These are phyloP conservation scores for Xestia sexstrigata DNA, from an alignment of 2,888 invertebrate genomes.

Conservation along the genomic window DNA sequence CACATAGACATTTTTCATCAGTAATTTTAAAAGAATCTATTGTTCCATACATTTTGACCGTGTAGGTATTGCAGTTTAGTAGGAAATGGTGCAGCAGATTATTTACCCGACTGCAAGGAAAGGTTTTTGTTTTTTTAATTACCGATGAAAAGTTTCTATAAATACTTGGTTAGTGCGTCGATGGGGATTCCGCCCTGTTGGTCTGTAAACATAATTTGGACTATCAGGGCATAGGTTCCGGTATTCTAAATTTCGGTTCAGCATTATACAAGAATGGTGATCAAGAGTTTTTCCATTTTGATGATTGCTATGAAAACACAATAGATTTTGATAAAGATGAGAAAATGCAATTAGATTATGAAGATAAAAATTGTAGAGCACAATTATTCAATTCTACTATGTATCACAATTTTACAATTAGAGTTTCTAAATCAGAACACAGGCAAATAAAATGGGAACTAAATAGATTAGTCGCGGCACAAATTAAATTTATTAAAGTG, in stretches of 20 bases:
- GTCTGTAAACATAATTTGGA: no score
- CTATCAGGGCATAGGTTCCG: no score
- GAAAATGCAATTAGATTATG: not conserved
- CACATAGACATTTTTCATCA: no score
- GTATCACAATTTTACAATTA: not conserved
- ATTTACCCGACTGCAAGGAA: no score
- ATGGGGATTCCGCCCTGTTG: no score
- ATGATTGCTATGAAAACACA: not conserved
- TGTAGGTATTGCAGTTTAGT: not conserved
- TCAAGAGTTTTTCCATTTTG: not conserved
- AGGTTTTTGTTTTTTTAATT: no score
- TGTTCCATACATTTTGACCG: no score
- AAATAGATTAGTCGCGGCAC: slow-evolving; percentile 47
- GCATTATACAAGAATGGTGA: not conserved
- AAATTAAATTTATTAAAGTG: slow-evolving; percentile 30
- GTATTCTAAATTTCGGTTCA: no score
- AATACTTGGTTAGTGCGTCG: no score
- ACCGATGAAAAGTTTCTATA: no score
- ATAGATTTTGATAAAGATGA: not conserved
- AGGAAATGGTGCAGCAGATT: no score
- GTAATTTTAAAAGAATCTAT: no score
- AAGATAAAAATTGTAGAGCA: not conserved
- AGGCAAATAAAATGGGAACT: slow-evolving; percentile 31
- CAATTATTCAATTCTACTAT: not conserved
- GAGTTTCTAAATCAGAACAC: slow-evolving; percentile 23